Percentiles rank a stretch among this genome's conserved stretches.
Conservation (phyloP, 2,888 invertebrate genomes). For the Diarsia dahlii region DNA sequence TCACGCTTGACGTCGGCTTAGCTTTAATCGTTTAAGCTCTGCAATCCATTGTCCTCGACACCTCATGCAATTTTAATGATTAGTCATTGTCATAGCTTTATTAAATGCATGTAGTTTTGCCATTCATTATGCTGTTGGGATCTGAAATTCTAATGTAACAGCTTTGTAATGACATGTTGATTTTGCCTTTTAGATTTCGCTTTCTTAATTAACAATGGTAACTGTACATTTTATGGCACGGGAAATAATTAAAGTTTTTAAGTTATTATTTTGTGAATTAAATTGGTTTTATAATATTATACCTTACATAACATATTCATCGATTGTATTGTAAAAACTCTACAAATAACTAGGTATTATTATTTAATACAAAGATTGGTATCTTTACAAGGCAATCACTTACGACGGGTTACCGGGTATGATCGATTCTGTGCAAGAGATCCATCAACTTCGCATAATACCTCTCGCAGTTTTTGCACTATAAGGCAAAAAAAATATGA, state of each 20-base stretch:
- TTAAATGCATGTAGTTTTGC: constrained; percentile 66
- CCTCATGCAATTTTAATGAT: constrained; percentile 80
- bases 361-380: neutral
- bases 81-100: constrained; percentile 73
- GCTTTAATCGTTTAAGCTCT: constrained; percentile 72
- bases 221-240: neutral
- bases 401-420: constrained; percentile 51
- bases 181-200: constrained; percentile 39
- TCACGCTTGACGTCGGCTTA: constrained; percentile 78
- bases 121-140: constrained; percentile 62
- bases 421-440: constrained; percentile 69
- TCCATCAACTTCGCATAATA: constrained; percentile 71
- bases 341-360: neutral
- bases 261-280: neutral
- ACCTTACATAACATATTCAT: neutral
- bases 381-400: constrained; percentile 41
- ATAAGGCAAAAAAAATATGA: constrained; percentile 17
- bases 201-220: constrained; percentile 34
- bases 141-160: constrained; percentile 58
- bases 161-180: constrained; percentile 39
- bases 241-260: neutral
- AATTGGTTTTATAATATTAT: neutral
- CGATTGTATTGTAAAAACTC: neutral
- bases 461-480: constrained; percentile 61
- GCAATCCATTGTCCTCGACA: constrained; percentile 74